phyloP scores from a whole-genome alignment of 2,888 invertebrate species.

The Abrostola triplasia region DNA sequence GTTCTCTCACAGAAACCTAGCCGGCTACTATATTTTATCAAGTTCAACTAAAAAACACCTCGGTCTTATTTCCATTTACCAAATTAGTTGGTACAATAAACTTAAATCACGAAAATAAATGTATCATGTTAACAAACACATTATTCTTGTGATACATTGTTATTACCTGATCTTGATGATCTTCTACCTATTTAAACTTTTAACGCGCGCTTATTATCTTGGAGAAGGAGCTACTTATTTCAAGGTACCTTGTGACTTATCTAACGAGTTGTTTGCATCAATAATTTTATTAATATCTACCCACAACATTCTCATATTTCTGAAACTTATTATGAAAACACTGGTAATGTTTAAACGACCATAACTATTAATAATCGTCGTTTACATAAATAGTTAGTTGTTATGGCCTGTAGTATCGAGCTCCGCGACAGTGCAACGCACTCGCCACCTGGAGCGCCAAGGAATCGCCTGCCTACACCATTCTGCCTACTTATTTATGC shows the following conservation, averaged over 20 bases:
- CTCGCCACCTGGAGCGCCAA: conserved; percentile 53
- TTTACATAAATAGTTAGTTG: not conserved
- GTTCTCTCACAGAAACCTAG: conserved; percentile 7
- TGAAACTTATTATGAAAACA: too few relatives aligned
- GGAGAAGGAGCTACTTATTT: conserved; percentile 4
- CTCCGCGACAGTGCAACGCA: conserved; percentile 51
- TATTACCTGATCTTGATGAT: conserved; percentile 13
- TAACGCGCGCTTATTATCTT: conserved; percentile 18
- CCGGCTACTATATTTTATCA: not conserved
- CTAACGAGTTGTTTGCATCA: not conserved
- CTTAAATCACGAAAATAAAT: conserved; percentile 21
- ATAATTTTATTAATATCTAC: too few relatives aligned
- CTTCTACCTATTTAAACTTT: conserved; percentile 11
- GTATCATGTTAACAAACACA: conserved; percentile 26
- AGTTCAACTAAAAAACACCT: not conserved
- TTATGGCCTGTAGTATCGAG: conserved; percentile 10
- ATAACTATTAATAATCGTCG: not conserved
- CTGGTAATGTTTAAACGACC: too few relatives aligned
- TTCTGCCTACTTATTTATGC: conserved; percentile 33
- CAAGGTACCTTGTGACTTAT: not conserved
- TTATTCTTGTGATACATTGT: conserved; percentile 27
- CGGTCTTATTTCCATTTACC: conserved; percentile 12
- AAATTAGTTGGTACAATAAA: not conserved
- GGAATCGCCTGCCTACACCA: conserved; percentile 24
- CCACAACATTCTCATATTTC: too few relatives aligned